Evolutionary conservation across 2,113 vertebrate species (phyloP).

Genomic region (Cyprinodon brontotheroides): DNA sequence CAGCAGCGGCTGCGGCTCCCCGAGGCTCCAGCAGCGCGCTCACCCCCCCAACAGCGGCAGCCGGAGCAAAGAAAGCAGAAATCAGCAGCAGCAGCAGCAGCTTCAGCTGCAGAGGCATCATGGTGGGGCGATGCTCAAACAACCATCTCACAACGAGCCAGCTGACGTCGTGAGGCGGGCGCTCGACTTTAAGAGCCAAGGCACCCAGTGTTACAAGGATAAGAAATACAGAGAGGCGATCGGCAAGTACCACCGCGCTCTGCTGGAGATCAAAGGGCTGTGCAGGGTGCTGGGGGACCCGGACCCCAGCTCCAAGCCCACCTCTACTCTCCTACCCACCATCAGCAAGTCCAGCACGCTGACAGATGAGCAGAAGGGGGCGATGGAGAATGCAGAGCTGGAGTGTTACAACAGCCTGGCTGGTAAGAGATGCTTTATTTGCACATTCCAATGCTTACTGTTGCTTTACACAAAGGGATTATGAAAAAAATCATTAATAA

Average conservation of each 20-base stretch:
- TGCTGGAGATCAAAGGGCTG: constrained; percentile 96
- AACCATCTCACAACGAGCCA: constrained; percentile 73
- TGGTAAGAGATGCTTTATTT: constrained; percentile 73
- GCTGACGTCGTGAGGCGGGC: constrained; percentile 88
- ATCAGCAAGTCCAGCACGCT: constrained; percentile 76
- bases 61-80: constrained; percentile 68
- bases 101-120: constrained; percentile 65
- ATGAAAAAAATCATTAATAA: constrained; percentile 55
- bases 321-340: constrained; percentile 67
- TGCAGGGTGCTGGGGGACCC: constrained; percentile 84
- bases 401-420: constrained; percentile 99
- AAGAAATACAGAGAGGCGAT: constrained; percentile 99
- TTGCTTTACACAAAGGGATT: constrained; percentile 19
- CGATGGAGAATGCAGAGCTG: constrained; percentile 91
- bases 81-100: constrained; percentile 65
- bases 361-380: constrained; percentile 91
- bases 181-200: constrained; percentile 94
- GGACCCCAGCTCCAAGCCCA: constrained; percentile 74
- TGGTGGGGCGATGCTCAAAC: constrained; percentile 69
- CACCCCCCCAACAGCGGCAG: constrained; percentile 68
- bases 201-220: constrained; percentile 97
- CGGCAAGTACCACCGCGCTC: constrained; percentile 96
- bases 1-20: constrained; percentile 46
- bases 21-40: constrained; percentile 69
- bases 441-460: constrained; percentile 2